phyloP scores from a whole-genome alignment of 2,797 vertebrate species.

The Peromyscus nudipes region DNA sequence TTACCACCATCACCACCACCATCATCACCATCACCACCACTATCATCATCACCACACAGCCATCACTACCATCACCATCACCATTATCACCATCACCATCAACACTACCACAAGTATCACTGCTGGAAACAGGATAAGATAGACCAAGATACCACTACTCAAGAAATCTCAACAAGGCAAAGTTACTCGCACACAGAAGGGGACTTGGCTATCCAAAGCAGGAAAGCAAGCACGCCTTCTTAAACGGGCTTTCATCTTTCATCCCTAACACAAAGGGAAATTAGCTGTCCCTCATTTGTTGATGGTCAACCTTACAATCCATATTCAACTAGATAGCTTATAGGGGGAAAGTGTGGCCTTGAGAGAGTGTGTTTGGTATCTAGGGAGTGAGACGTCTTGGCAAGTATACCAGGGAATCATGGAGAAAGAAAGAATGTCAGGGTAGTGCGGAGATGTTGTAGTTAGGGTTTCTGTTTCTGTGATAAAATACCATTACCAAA shows the following conservation, averaged over 20 bases:
- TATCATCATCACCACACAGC: neutral
- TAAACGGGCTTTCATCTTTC: neutral
- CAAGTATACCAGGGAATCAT: neutral
- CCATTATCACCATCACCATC: neutral
- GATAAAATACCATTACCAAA: neutral
- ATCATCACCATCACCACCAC: too few relatives aligned
- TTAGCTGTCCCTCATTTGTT: neutral
- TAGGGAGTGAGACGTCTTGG: neutral
- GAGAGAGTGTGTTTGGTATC: too few relatives aligned
- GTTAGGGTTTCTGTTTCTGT: neutral
- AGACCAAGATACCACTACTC: neutral
- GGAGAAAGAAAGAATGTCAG: neutral
- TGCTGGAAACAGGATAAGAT: neutral
- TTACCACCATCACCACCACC: fast-evolving
- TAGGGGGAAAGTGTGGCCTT: neutral
- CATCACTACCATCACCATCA: neutral
- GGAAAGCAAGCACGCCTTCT: neutral
- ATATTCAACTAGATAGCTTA: neutral
- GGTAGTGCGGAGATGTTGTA: neutral
- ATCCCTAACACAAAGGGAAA: neutral
- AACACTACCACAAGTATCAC: neutral
- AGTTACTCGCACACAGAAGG: neutral
- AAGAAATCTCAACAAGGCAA: neutral
- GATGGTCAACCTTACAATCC: neutral
- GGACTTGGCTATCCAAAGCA: neutral